Percentiles rank a stretch among this genome's conserved stretches.
These are phyloP conservation scores for Resseliella maxima DNA, from an alignment of 2,888 invertebrate species.

Conservation along the genomic window DNA sequence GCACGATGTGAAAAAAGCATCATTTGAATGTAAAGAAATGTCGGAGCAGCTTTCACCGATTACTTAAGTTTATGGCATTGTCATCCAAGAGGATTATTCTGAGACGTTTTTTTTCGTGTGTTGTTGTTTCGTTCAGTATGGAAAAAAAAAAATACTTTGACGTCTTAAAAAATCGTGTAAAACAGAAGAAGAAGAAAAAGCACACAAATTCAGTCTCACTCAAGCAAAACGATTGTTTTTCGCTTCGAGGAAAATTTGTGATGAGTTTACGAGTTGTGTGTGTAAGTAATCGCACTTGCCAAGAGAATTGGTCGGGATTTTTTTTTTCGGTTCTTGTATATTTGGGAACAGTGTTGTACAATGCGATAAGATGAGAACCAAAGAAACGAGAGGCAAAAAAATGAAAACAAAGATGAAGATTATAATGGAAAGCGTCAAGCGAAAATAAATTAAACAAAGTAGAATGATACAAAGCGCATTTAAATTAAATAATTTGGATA, in stretches of 20 bases:
- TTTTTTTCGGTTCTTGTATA: not conserved
- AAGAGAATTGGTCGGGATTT: not conserved
- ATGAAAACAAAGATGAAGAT: not conserved
- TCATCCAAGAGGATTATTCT: slow-evolving; percentile 44
- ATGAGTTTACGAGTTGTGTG: slow-evolving; percentile 49
- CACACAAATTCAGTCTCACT: not conserved
- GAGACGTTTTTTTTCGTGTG: slow-evolving; percentile 2
- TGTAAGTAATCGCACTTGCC: slow-evolving; percentile 27
- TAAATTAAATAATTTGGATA: slow-evolving; percentile 53
- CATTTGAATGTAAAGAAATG: not conserved
- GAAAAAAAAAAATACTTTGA: not conserved
- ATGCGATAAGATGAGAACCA: not conserved
- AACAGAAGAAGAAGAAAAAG: not conserved
- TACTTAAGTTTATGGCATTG: slow-evolving; percentile 45
- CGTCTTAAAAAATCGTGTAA: slow-evolving; percentile 33
- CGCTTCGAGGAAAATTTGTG: slow-evolving; percentile 36
- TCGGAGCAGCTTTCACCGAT: slow-evolving; percentile 1
- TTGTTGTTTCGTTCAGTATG: not conserved
- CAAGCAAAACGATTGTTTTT: slow-evolving; percentile 36
- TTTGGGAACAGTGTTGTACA: not conserved
- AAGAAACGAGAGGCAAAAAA: not conserved
- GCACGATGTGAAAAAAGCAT: not conserved
- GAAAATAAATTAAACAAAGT: slow-evolving; percentile 51
- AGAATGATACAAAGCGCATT: slow-evolving; percentile 49
- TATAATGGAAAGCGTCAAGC: slow-evolving; percentile 32